Percentiles rank a stretch among this genome's conserved stretches.
These are phyloP conservation scores for Epistrophe eligans DNA, from an alignment of 2,888 invertebrate genomes.

Conservation along the genomic window DNA sequence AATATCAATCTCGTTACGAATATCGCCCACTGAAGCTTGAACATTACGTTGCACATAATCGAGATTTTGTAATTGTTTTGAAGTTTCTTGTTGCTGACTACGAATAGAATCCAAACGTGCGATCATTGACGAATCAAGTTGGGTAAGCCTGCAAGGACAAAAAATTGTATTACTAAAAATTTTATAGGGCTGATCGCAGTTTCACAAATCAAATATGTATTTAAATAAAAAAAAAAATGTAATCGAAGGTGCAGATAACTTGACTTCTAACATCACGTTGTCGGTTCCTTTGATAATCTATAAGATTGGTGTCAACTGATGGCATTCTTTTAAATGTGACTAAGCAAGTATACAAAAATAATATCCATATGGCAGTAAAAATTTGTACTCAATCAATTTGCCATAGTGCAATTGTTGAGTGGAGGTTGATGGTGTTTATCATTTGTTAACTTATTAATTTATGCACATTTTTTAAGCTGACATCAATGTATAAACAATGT, in stretches of 20 bases:
- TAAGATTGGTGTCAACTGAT: conserved; percentile 3
- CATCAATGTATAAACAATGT: conserved; percentile 10
- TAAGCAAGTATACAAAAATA: not conserved
- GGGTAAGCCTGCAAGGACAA: conserved; percentile 80
- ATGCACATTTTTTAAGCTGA: conserved; percentile 27
- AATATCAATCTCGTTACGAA: conserved; percentile 82
- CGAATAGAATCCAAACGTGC: conserved; percentile 83
- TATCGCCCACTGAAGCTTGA: conserved; percentile 81
- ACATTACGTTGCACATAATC: conserved; percentile 83
- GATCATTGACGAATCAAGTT: conserved; percentile 82
- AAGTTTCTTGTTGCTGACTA: conserved; percentile 83
- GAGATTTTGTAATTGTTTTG: conserved; percentile 82
- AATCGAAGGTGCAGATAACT: conserved; percentile 1
- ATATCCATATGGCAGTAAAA: not conserved
- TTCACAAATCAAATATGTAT: conserved; percentile 4
- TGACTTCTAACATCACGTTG: not conserved
- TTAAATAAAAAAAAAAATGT: not conserved
- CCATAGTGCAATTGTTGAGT: conserved; percentile 1
- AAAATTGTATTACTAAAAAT: not conserved
- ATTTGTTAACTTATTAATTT: conserved; percentile 19
- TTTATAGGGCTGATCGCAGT: not conserved
- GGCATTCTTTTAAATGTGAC: not conserved
- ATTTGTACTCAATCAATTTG: conserved; percentile 1
- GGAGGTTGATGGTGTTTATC: conserved; percentile 17
- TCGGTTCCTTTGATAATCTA: conserved; percentile 31